Evolutionary conservation across 2,888 invertebrate species (phyloP).

Genomic region (Cheilosia impressa): DNA sequence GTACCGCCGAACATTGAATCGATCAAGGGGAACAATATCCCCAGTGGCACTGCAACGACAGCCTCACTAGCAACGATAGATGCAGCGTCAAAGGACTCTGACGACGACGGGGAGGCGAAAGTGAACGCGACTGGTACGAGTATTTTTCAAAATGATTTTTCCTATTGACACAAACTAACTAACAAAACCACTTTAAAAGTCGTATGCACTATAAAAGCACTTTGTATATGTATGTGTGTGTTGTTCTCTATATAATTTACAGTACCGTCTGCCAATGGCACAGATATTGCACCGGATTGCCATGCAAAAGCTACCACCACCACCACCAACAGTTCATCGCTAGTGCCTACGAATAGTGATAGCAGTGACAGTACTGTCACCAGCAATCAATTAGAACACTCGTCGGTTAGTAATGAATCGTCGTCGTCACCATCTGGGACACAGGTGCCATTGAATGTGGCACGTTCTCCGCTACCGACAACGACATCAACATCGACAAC

Average conservation of each 20-base stretch:
- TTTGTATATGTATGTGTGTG: conserved; percentile 53
- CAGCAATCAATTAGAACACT: conserved; percentile 50
- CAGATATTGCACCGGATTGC: conserved; percentile 53
- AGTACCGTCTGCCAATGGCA: conserved; percentile 59
- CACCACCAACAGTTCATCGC: conserved; percentile 25
- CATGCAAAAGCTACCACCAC: conserved; percentile 19
- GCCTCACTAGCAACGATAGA: conserved; percentile 49
- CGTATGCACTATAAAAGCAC: conserved; percentile 45
- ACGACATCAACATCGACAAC: conserved; percentile 56
- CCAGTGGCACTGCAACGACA: conserved; percentile 54
- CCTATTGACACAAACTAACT: conserved; percentile 52
- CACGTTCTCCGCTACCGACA: conserved; percentile 57
- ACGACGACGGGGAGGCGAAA: conserved; percentile 16
- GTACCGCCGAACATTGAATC: conserved; percentile 48
- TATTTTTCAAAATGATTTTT: conserved; percentile 57
- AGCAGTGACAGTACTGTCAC: conserved; percentile 52
- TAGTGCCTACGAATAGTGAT: conserved; percentile 59
- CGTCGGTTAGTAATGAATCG: conserved; percentile 47
- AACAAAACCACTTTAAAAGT: conserved; percentile 50
- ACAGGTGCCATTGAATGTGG: conserved; percentile 12
- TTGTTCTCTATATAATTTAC: conserved; percentile 68
- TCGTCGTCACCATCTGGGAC: conserved; percentile 40
- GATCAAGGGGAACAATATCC: conserved; percentile 51
- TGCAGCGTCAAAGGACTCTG: conserved; percentile 12
- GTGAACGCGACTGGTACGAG: conserved; percentile 48